Base-by-base conservation (phyloP, 92 coral and sea anemone genomes). In the Galaxea fascicularis region DNA sequence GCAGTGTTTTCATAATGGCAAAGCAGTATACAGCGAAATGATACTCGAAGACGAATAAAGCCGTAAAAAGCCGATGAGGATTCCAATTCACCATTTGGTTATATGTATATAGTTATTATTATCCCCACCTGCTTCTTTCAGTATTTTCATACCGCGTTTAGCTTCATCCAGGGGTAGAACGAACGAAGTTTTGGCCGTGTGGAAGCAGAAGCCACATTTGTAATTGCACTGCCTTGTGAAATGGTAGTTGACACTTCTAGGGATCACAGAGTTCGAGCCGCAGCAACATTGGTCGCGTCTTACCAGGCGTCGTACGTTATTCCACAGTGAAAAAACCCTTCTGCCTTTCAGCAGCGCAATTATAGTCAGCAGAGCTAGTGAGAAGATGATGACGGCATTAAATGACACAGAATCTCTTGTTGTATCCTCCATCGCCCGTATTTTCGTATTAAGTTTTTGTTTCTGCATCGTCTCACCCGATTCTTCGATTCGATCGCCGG, bases 141-240 rank as follows among this genome's bases (percentile, higher is more conserved):
- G 84, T 86, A 94, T 74, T 71, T 60, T 69, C 18, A 94, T 78
- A 22, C 98, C 98, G 45, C 78, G 89, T 82, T 88, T 94, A 10
- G 98, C 95, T 12, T 91, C 88, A 9, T 86, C 87, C 0, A 91
- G 47, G 7, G 98, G 98, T 51, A 94, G 87, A 21, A 94, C 98
- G 63, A 86, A 94, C 18, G 95, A 94, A 4, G 93, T 94, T 71
- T 92, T 94, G n/a, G 98, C 95, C 16, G 98, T 92, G 72, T 94
- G 98, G 56, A 94, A 94, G 66, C 98, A 94, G 84, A 94, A 94
- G 20, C 98, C 98, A 74, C 98, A 92, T 29, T 84, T 80, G 78
- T 94, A 94, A 82, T 94, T 92, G 58, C 98, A 94, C 62, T 92
- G 94, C 22, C 98, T 87, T 11, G 98, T 91, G 74, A 94, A 94